Conservation (phyloP, 2,888 invertebrate species). For the Lasioglossum malachurum region DNA sequence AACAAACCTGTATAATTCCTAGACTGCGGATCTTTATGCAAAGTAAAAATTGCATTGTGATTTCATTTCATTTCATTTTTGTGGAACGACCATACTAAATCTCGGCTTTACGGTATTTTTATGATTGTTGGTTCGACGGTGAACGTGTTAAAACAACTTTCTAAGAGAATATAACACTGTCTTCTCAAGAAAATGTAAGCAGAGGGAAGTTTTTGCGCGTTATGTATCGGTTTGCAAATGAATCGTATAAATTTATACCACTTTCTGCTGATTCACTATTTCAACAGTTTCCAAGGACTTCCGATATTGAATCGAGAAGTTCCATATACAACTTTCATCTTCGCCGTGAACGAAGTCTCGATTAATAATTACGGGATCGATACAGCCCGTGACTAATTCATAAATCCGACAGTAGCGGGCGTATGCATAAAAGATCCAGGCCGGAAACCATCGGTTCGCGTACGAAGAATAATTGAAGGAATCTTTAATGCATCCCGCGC, state of each 20-base stretch:
- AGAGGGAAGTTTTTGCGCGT: neutral
- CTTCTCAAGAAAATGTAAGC: neutral
- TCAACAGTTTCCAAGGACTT: neutral
- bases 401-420: conserved; percentile 4
- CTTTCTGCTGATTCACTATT: neutral
- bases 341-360: conserved; percentile 14
- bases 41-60: too few species aligned
- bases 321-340: conserved; percentile 28
- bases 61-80: too few species aligned
- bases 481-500: conserved; percentile 27
- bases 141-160: neutral
- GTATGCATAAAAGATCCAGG: conserved; percentile 39
- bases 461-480: conserved; percentile 31
- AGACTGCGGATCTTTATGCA: too few species aligned
- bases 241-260: neutral
- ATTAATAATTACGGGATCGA: conserved; percentile 37
- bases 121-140: neutral
- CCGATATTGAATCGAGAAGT: conserved; percentile 21
- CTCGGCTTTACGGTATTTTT: neutral
- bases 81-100: neutral
- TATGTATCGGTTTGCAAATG: neutral
- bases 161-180: neutral
- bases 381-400: conserved; percentile 39
- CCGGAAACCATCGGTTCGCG: conserved; percentile 37
- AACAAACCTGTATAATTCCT: too few species aligned